Evolutionary conservation across 1,140 invertebrate species (phyloP).

Genomic region (Trichonephila clavipes): DNA sequence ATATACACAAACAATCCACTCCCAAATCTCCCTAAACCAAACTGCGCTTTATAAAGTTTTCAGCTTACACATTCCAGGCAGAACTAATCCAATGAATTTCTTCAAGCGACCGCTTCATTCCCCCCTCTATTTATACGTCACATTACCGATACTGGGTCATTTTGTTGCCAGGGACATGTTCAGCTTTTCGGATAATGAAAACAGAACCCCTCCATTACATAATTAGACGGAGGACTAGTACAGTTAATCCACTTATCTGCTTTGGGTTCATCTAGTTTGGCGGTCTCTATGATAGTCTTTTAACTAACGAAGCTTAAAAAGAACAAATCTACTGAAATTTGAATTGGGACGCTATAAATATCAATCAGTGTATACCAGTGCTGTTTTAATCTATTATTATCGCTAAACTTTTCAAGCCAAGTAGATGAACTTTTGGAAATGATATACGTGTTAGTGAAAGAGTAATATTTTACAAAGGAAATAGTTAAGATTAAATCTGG

Average conservation of each 20-base stretch:
- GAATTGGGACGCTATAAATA: neutral
- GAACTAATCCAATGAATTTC: neutral
- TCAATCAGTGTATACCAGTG: neutral
- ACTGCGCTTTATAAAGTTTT: neutral
- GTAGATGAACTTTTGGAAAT: too few species aligned
- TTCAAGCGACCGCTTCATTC: neutral
- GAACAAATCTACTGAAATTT: neutral
- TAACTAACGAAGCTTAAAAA: neutral
- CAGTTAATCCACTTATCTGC: neutral
- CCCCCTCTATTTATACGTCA: conserved; percentile 4
- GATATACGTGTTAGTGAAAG: neutral
- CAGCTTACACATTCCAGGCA: neutral
- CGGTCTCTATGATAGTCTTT: neutral
- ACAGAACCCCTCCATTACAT: neutral
- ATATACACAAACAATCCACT: too few species aligned
- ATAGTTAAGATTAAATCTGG: too few species aligned
- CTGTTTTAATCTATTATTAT: neutral
- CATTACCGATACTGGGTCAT: neutral
- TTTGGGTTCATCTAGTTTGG: neutral
- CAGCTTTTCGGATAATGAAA: neutral
- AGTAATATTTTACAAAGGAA: neutral
- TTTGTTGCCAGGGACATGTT: neutral
- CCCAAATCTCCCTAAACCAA: neutral
- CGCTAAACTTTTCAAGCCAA: neutral
- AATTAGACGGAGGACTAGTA: neutral